Percentiles rank a stretch among this genome's conserved stretches.
phyloP scores from a whole-genome alignment of 2,888 invertebrate genomes.

The Xylota sylvarum region DNA sequence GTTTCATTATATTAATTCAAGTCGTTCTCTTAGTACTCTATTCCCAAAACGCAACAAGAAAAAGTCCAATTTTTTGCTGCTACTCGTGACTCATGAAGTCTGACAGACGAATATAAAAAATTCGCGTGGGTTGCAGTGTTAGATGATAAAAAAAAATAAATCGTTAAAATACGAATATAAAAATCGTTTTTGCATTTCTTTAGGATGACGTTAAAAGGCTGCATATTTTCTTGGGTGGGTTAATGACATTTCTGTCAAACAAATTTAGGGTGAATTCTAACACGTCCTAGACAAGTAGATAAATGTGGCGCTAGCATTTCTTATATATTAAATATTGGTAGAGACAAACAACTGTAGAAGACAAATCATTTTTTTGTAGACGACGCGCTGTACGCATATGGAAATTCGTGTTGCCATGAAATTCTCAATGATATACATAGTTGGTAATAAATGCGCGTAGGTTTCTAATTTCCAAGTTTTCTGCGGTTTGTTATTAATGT shows the following conservation, averaged over 20 bases:
- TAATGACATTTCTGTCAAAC: conserved; percentile 48
- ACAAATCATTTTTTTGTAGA: conserved; percentile 15
- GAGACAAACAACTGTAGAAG: not conserved
- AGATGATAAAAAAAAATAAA: conserved; percentile 19
- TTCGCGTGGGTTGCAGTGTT: conserved; percentile 30
- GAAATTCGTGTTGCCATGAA: conserved; percentile 15
- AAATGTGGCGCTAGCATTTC: not conserved
- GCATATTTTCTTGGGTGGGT: conserved; percentile 34
- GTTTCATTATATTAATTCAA: conserved; percentile 2
- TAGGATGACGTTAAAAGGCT: conserved; percentile 31
- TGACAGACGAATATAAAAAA: conserved; percentile 13
- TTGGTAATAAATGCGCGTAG: conserved; percentile 48
- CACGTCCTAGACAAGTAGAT: conserved; percentile 37
- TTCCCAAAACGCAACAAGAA: conserved; percentile 16
- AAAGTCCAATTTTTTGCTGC: conserved; percentile 1
- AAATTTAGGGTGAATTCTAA: conserved; percentile 51
- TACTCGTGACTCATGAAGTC: conserved; percentile 38
- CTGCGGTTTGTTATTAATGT: conserved; percentile 42
- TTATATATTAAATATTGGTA: not conserved
- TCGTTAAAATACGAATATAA: conserved; percentile 27
- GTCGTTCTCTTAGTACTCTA: conserved; percentile 17
- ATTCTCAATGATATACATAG: conserved; percentile 12
- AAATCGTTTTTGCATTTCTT: conserved; percentile 28
- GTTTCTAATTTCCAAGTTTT: conserved; percentile 41
- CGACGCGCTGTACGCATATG: conserved; percentile 17